phyloP scores from a whole-genome alignment of 1,140 invertebrate genomes.

The Parasteatoda tepidariorum region DNA sequence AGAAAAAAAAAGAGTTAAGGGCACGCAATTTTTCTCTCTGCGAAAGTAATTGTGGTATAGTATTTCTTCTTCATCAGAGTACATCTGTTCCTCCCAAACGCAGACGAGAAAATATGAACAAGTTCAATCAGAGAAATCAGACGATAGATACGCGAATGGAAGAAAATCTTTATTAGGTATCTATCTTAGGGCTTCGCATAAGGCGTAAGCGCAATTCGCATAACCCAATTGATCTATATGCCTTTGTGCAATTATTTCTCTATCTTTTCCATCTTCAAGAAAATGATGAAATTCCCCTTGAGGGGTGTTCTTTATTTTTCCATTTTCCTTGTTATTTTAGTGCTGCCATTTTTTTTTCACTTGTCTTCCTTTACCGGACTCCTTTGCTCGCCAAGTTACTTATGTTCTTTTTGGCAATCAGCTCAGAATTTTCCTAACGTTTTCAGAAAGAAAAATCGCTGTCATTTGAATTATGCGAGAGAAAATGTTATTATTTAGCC shows the following conservation, averaged over 20 bases:
- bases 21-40: background rate
- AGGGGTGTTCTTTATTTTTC: background rate
- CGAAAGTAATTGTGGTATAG: background rate
- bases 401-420: too few species aligned
- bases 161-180: too few species aligned
- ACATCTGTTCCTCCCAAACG: background rate
- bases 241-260: constrained; percentile 18
- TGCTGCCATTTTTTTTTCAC: background rate
- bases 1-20: too few species aligned
- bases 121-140: constrained; percentile 1
- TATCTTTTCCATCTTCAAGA: background rate
- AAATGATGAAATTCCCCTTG: background rate
- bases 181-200: too few species aligned
- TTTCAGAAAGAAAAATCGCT: too few species aligned
- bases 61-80: background rate
- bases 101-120: background rate
- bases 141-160: background rate
- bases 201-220: background rate
- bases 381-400: too few species aligned
- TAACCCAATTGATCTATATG: constrained; percentile 7
- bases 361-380: background rate
- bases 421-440: too few species aligned
- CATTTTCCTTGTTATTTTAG: background rate
- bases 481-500: too few species aligned
- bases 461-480: too few species aligned